Conservation (phyloP, 1,140 invertebrate genomes). For the Procambarus virginalis region DNA sequence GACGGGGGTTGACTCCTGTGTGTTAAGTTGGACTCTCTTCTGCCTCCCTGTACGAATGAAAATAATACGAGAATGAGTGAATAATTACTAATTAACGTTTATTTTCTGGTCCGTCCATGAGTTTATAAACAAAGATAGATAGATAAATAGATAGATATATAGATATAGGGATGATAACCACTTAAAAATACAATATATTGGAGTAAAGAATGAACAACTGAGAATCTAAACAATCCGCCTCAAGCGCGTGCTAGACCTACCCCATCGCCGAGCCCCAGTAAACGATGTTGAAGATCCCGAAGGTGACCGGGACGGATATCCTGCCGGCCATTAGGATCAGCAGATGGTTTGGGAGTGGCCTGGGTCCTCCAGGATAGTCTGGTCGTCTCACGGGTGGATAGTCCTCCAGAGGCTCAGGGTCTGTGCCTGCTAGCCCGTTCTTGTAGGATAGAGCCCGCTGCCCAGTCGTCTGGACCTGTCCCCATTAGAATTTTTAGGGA, state of each 20-base stretch:
- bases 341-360: not conserved
- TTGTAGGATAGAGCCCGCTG: not conserved
- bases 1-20: too few relatives aligned
- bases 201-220: too few relatives aligned
- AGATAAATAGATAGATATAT: too few relatives aligned
- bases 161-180: too few relatives aligned
- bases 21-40: not conserved
- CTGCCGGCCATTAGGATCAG: not conserved
- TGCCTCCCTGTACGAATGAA: not conserved
- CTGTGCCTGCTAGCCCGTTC: not conserved
- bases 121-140: too few relatives aligned
- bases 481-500: too few relatives aligned
- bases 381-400: not conserved
- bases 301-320: not conserved
- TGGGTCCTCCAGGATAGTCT: not conserved
- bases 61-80: not conserved
- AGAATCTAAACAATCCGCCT: too few relatives aligned
- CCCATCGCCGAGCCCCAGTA: slow-evolving; percentile 17
- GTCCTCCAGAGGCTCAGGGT: slow-evolving; percentile 1
- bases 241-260: not conserved
- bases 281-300: not conserved
- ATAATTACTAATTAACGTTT: not conserved
- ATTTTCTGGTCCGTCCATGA: too few relatives aligned
- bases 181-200: too few relatives aligned
- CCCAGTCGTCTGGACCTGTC: not conserved